phyloP scores from a whole-genome alignment of 2,888 invertebrate genomes.

The Bedellia somnulentella region DNA sequence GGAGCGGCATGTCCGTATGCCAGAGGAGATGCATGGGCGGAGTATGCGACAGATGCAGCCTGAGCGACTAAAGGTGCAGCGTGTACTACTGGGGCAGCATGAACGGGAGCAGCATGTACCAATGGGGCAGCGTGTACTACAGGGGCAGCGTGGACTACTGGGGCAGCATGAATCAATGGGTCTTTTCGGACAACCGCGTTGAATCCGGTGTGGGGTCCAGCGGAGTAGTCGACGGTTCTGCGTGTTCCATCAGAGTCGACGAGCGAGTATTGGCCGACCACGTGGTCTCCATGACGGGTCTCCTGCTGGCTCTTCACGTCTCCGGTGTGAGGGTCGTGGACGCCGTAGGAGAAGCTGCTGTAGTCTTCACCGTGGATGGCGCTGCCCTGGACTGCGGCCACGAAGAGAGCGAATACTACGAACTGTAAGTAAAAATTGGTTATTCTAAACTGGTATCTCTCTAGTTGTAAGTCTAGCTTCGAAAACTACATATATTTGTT shows the following conservation, averaged over 20 bases:
- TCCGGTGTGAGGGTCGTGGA: slow-evolving; percentile 49
- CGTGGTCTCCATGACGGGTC: slow-evolving; percentile 65
- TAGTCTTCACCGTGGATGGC: slow-evolving; percentile 38
- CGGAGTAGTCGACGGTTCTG: slow-evolving; percentile 63
- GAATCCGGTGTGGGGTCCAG: slow-evolving; percentile 30
- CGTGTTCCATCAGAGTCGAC: slow-evolving; percentile 65
- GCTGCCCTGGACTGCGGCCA: slow-evolving; percentile 42
- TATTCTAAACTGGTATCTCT: too few relatives aligned
- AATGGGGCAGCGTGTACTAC: slow-evolving; percentile 11
- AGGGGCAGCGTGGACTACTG: slow-evolving; percentile 27
- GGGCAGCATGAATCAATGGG: slow-evolving; percentile 25
- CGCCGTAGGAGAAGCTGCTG: slow-evolving; percentile 49
- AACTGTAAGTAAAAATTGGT: slow-evolving; percentile 48
- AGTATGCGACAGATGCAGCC: slow-evolving; percentile 4
- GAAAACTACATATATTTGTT: too few relatives aligned
- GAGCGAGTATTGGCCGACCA: slow-evolving; percentile 55
- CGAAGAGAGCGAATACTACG: slow-evolving; percentile 41
- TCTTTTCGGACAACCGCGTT: slow-evolving; percentile 33
- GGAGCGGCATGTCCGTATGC: slow-evolving; percentile 12
- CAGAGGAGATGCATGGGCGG: slow-evolving; percentile 9
- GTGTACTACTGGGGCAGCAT: slow-evolving; percentile 8
- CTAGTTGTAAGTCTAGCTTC: too few relatives aligned
- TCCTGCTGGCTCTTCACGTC: slow-evolving; percentile 63
- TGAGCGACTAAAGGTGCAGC: slow-evolving; percentile 14
- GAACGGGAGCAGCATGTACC: slow-evolving; percentile 5